These are phyloP conservation scores for Thumatha senex DNA, from an alignment of 2,888 invertebrate genomes.

Conservation along the genomic window DNA sequence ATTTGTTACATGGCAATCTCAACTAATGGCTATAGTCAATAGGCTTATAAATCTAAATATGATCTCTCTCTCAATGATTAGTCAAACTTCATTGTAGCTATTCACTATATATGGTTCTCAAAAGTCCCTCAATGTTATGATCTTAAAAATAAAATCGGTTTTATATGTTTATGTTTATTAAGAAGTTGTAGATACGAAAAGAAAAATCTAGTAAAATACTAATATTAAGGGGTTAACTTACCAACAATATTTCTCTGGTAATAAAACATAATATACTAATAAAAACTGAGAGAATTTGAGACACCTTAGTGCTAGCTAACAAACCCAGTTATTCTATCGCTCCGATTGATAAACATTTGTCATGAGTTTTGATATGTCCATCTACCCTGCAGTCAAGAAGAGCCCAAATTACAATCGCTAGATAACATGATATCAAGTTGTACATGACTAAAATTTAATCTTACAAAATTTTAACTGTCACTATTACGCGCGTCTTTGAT, in stretches of 20 bases:
- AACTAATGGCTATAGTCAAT: constrained; percentile 53
- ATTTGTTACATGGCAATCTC: constrained; percentile 59
- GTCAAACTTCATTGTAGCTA: constrained; percentile 53
- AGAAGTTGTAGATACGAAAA: no score
- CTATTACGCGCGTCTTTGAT: no score
- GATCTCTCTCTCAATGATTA: constrained; percentile 77
- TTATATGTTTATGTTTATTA: no score
- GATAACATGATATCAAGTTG: not conserved
- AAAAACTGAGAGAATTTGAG: constrained; percentile 27
- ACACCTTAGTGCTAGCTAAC: constrained; percentile 35
- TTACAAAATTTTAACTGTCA: not conserved
- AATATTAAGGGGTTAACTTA: not conserved
- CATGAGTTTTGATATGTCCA: constrained; percentile 63
- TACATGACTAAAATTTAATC: not conserved
- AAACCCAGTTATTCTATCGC: constrained; percentile 66
- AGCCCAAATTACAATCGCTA: constrained; percentile 7
- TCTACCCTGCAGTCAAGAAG: constrained; percentile 45
- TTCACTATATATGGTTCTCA: constrained; percentile 29
- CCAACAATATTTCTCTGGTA: no score
- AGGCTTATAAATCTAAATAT: constrained; percentile 68
- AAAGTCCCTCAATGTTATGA: constrained; percentile 16
- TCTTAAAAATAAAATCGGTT: no score
- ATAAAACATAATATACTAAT: no score
- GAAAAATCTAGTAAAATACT: not conserved
- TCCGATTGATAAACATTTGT: constrained; percentile 45